These are phyloP conservation scores for Panagrolaimus sp. DNA, from an alignment of 1,140 invertebrate species.

Conservation along the genomic window DNA sequence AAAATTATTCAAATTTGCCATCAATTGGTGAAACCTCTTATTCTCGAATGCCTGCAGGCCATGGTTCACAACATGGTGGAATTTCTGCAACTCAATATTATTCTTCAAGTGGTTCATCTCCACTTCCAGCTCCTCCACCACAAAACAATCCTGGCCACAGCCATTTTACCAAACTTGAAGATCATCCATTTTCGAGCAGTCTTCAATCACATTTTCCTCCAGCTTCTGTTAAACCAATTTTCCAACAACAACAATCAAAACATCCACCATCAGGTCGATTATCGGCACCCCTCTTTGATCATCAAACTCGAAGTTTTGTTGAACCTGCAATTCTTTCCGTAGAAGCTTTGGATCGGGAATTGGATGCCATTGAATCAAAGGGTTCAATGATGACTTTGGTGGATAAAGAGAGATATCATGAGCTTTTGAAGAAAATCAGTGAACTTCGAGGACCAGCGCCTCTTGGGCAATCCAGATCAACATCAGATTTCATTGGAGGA, in stretches of 20 bases:
- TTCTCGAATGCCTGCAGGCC: not conserved
- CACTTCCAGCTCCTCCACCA: slow-evolving; percentile 18
- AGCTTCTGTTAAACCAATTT: not conserved
- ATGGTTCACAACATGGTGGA: no score
- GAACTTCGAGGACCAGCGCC: not conserved
- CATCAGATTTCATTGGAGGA: no score
- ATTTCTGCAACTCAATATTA: not conserved
- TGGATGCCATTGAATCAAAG: slow-evolving; percentile 14
- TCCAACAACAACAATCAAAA: not conserved
- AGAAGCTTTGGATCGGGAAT: not conserved
- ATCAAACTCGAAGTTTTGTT: slow-evolving; percentile 12
- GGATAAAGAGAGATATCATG: slow-evolving; percentile 7
- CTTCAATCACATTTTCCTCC: slow-evolving; percentile 3
- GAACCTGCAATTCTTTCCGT: not conserved
- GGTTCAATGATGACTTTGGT: not conserved
- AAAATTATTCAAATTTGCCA: slow-evolving; percentile 4
- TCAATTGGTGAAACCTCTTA: not conserved
- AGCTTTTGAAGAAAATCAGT: not conserved
- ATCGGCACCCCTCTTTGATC: slow-evolving; percentile 40
- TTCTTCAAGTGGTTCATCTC: not conserved
- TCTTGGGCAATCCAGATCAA: no score
- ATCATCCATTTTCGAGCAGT: not conserved
- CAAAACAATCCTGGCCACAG: not conserved
- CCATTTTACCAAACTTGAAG: slow-evolving; percentile 9
- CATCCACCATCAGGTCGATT: slow-evolving; percentile 30